These are phyloP conservation scores for Steinernema scapterisci DNA, from an alignment of 2,888 invertebrate species.

Conservation along the genomic window DNA sequence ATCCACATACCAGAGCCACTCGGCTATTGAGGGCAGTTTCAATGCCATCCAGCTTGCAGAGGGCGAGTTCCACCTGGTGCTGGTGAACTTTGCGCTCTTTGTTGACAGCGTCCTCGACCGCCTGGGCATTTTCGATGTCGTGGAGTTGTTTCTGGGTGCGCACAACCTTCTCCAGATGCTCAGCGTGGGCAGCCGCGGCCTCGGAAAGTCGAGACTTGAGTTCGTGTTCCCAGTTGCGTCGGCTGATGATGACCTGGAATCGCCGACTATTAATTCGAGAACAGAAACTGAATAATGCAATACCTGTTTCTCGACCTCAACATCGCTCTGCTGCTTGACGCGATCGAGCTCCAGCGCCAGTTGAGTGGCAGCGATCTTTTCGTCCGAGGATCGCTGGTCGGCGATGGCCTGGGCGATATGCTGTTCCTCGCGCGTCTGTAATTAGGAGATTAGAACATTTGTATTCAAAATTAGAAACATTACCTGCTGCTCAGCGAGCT, in stretches of 20 bases:
- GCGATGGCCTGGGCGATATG: conserved; percentile 76
- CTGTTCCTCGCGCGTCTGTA: conserved; percentile 73
- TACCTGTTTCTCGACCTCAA: conserved; percentile 53
- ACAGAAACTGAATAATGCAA: conserved; percentile 35
- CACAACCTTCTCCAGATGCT: conserved; percentile 48
- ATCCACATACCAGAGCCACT: conserved; percentile 49
- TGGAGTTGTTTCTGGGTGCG: conserved; percentile 53
- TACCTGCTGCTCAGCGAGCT: conserved; percentile 77
- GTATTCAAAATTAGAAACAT: conserved; percentile 27
- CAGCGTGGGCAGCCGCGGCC: conserved; percentile 75
- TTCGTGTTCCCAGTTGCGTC: conserved; percentile 71
- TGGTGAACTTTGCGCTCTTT: conserved; percentile 77
- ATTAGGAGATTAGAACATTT: not conserved
- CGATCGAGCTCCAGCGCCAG: conserved; percentile 76
- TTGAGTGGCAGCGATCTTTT: conserved; percentile 71
- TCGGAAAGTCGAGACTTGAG: conserved; percentile 80
- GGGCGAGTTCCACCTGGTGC: conserved; percentile 77
- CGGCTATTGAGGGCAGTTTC: conserved; percentile 76
- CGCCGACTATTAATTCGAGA: not conserved
- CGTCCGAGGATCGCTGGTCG: conserved; percentile 73
- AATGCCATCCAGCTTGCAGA: conserved; percentile 79
- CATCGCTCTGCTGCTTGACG: conserved; percentile 44
- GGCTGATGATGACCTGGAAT: not conserved
- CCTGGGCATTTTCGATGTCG: conserved; percentile 49
- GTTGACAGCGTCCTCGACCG: conserved; percentile 71